Base-by-base conservation (phyloP, 2,797 vertebrate genomes). In the Cryptoprocta ferox region DNA sequence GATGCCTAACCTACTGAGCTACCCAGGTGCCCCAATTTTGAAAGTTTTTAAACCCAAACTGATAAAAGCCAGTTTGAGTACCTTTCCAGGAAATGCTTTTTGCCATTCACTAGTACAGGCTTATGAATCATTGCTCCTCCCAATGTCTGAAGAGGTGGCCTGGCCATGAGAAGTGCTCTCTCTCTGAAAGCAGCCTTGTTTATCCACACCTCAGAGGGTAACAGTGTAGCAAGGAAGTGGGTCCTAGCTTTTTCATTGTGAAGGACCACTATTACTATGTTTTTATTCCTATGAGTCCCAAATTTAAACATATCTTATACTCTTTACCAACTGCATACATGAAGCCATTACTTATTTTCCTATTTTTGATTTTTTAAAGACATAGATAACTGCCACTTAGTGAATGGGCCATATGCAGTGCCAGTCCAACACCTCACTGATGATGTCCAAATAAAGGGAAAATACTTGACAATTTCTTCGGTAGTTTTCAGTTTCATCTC, bases 341-440 rank as follows among this genome's bases (percentile, higher is more conserved):
- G 50, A 96, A 94, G 6, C 18, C n/a, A 66, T 82, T 85, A 61
- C 66, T 50, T 70, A 68, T 75, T 75, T 96, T 89, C 70, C 53
- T 85, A 45, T 87, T 85, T 95, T 81, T 39, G 80, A n/a, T 66
- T 73, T 79, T 75, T 90, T 92, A 35, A n/a, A 96, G 50, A 14
- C 39, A 94, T 15, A 39, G 50, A 48, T n/a, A 94, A 91, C 37
- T 28, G 75, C 48, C 0, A 5, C 35, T 63, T 50, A 82, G 75
- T 39, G 19, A 85, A 45, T 81, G 12, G 63, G 61, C 82, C 19
- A 66, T 53, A 48, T 30, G 16, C 24, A 66, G 3, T n/a, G 50
- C 68, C 1, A 13, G 70, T 42, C 48, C 37, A 84, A 45, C 5
- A 3, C 21, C 18, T 42, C 32, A 24, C 45, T 18, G 35, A 84